phyloP scores from a whole-genome alignment of 2,113 vertebrate genomes.

The Oreochromis niloticus region DNA sequence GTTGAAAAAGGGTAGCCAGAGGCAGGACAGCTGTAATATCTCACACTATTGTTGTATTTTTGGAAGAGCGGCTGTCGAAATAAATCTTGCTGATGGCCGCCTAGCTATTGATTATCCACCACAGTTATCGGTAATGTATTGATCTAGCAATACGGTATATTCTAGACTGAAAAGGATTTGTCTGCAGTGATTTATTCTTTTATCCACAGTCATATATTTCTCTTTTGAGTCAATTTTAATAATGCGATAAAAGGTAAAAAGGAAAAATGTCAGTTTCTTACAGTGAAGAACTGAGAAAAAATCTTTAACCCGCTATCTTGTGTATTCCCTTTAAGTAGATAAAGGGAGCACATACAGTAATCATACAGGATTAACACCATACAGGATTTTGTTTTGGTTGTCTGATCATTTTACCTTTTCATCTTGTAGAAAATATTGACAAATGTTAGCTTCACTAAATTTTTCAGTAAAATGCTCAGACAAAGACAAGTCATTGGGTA shows the following conservation, averaged over 20 bases:
- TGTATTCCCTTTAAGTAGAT: neutral
- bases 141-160: neutral
- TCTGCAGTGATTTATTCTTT: neutral
- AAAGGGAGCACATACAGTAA: neutral
- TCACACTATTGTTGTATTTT: slow-evolving; percentile 17
- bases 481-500: neutral
- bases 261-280: neutral
- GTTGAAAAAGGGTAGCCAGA: slow-evolving; percentile 24
- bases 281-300: neutral
- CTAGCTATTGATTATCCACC: slow-evolving; percentile 1
- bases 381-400: neutral
- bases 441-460: neutral
- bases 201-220: neutral
- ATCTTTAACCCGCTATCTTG: neutral
- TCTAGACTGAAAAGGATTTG: neutral
- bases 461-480: neutral
- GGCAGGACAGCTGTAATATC: neutral
- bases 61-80: slow-evolving; percentile 1
- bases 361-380: neutral
- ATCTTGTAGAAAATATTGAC: neutral
- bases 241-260: neutral
- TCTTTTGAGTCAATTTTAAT: neutral
- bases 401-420: neutral
- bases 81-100: neutral
- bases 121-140: neutral